phyloP scores from a whole-genome alignment of 2,888 invertebrate species.

The Trissolcus brochymenae region DNA sequence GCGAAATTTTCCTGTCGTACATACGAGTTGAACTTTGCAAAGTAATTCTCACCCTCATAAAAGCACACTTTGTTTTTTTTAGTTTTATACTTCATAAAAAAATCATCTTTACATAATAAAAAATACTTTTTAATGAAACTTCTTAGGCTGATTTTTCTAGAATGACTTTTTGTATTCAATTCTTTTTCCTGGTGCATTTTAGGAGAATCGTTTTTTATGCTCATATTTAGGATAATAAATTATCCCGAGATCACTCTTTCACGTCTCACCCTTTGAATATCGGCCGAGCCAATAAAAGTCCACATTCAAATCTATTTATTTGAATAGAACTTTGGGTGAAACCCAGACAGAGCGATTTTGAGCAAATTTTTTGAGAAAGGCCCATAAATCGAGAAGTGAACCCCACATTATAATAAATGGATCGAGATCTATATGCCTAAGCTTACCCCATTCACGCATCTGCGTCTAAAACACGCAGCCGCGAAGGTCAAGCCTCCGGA shows the following conservation, averaged over 20 bases:
- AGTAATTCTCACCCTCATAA: constrained; percentile 25
- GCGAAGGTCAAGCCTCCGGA: constrained; percentile 46
- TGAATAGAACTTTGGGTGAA: constrained; percentile 33
- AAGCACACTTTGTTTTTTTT: constrained; percentile 4
- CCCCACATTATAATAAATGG: constrained; percentile 60
- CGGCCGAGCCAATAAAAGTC: constrained; percentile 2
- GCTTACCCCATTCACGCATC: constrained; percentile 71
- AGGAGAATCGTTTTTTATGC: too few relatives aligned
- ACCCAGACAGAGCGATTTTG: constrained; percentile 9
- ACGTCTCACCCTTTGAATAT: constrained; percentile 30
- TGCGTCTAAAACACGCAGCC: constrained; percentile 61
- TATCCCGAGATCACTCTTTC: constrained; percentile 11
- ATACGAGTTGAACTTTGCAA: constrained; percentile 25
- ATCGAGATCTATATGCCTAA: constrained; percentile 62
- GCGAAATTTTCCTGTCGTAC: constrained; percentile 33
- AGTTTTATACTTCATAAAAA: too few relatives aligned
- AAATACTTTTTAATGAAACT: too few relatives aligned
- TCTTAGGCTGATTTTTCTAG: neutral
- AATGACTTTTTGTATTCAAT: neutral
- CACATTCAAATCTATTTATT: constrained; percentile 26
- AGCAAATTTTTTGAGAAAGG: constrained; percentile 44
- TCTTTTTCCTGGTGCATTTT: neutral
- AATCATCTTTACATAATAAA: too few relatives aligned
- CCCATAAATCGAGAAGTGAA: constrained; percentile 65
- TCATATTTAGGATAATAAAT: too few relatives aligned